Evolutionary conservation across 2,888 invertebrate species (phyloP).

Genomic region (Biston stratarius): DNA sequence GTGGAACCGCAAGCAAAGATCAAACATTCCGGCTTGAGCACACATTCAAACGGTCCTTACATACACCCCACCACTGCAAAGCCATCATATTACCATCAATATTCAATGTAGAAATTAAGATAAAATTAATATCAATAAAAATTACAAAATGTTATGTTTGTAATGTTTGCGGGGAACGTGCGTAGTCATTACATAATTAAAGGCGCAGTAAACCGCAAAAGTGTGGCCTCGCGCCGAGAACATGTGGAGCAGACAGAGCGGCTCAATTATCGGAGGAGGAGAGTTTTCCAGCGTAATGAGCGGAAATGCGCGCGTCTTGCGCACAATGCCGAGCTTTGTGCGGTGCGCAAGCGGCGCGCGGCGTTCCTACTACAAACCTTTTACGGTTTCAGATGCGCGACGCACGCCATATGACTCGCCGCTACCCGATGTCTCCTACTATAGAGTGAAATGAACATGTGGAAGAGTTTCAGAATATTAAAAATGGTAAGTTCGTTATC

Average conservation of each 20-base stretch:
- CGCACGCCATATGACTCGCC: constrained; percentile 76
- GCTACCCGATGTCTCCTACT: constrained; percentile 53
- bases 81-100: not conserved
- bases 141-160: constrained; percentile 50
- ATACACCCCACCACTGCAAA: constrained; percentile 12
- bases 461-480: not conserved
- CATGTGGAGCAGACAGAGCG: constrained; percentile 71
- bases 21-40: not conserved
- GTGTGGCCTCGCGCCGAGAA: constrained; percentile 68
- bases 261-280: constrained; percentile 69
- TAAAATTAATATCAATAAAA: constrained; percentile 40
- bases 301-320: constrained; percentile 55
- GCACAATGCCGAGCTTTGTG: constrained; percentile 60
- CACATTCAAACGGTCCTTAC: not conserved
- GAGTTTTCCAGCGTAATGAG: constrained; percentile 65
- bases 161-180: constrained; percentile 59
- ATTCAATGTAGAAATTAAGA: constrained; percentile 20
- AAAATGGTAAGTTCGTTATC: not conserved
- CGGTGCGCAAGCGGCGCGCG: constrained; percentile 45
- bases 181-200: constrained; percentile 67
- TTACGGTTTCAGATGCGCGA: constrained; percentile 78
- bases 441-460: not conserved
- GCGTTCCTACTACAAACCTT: constrained; percentile 63
- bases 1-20: constrained; percentile 15
- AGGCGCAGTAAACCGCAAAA: constrained; percentile 75